Evolutionary conservation across 2,888 invertebrate species (phyloP).

Genomic region (Acanthosepion esculentum): DNA sequence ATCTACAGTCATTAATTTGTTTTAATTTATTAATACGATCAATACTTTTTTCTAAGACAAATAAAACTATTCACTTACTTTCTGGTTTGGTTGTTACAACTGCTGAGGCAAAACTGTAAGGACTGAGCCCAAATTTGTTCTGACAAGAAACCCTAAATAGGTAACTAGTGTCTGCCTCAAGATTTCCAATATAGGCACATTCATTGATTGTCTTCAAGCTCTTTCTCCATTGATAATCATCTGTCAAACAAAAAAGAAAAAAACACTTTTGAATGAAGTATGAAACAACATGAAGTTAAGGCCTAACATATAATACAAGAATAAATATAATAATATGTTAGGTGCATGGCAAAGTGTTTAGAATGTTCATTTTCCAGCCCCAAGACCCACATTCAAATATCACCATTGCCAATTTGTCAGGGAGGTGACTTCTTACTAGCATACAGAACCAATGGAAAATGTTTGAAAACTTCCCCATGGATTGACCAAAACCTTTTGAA

Average conservation of each 20-base stretch:
- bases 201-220: constrained; percentile 93
- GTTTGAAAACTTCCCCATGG: too few relatives aligned
- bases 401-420: too few relatives aligned
- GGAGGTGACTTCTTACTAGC: too few relatives aligned
- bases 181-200: constrained; percentile 87
- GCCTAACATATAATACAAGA: neutral
- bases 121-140: constrained; percentile 95
- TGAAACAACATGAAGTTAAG: neutral
- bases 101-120: constrained; percentile 87
- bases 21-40: too few relatives aligned
- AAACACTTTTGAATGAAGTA: neutral
- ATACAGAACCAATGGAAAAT: too few relatives aligned
- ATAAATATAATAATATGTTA: too few relatives aligned
- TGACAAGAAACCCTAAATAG: constrained; percentile 90
- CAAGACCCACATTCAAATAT: too few relatives aligned
- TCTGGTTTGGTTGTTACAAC: constrained; percentile 80
- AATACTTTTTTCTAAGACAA: neutral
- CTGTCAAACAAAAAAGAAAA: constrained; percentile 61
- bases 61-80: constrained; percentile 59
- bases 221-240: constrained; percentile 88
- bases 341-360: too few relatives aligned
- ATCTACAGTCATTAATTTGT: too few relatives aligned
- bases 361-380: neutral
- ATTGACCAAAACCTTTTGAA: too few relatives aligned
- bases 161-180: constrained; percentile 87